Base-by-base conservation (phyloP, 2,888 invertebrate species). In the Ophion ellenae region DNA sequence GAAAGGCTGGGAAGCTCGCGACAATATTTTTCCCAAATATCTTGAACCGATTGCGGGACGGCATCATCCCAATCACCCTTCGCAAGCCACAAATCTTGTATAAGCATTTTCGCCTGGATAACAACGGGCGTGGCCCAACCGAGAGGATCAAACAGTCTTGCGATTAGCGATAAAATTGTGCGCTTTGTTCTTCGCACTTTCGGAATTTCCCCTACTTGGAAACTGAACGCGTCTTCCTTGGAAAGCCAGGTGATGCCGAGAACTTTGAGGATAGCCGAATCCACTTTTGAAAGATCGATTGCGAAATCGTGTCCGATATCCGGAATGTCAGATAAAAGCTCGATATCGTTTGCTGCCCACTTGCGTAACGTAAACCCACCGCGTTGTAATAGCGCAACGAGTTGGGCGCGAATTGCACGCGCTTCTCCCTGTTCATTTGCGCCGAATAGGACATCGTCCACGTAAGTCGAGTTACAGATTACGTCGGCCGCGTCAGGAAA, bases 381-480 rank as follows among this genome's bases (percentile, higher is more conserved):
- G 24, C 24, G 24, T 24, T 24, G 24, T 24, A 24, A 24, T 24
- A 24, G 24, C 24, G 24, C 24, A 24, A 24, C 24, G 24, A 24
- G 24, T 24, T 24, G 24, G 24, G 24, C 24, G 24, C 24, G 47
- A 59, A 40, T 59, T 11, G 57, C 17, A 0, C 63, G 70, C 32
- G 64, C 79, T 2, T 24, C 10, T 36, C 28, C 57, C 1, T 11
- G 32, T 0, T 73, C 40, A 4, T 80, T 70, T 10, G 85, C 81
- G 2, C 84, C 84, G 24, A 82, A 79, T 10, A 82, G n/a, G 0
- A 84, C 69, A 32, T 84, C 82, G 11, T 87, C 84, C 1, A 91
- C 88, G 61, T 91, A 91, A 20, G 89, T 86, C 36, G 90, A 87
- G 4, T 85, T 36, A 0, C 36, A 17, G 11, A 90, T 14, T 14